Percentiles rank a stretch among this genome's conserved stretches.
Conservation (phyloP, 2,113 vertebrate species). For the human region DNA sequence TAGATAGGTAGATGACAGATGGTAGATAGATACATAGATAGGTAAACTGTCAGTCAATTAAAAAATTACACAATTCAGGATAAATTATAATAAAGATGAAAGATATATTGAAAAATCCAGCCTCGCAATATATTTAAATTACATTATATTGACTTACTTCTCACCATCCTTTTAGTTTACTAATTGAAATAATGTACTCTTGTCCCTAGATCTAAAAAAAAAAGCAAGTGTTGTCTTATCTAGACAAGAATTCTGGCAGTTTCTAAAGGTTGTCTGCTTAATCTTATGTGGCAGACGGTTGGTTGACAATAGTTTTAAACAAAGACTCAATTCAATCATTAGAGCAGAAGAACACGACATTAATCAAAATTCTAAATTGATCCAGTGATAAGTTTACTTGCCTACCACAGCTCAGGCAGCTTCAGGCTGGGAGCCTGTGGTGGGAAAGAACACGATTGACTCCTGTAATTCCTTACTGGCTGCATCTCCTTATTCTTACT, state of each 20-base stretch:
- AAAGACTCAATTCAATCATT: not conserved
- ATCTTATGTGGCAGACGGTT: not conserved
- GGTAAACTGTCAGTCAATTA: not conserved
- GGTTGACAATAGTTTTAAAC: not conserved
- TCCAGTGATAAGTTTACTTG: not conserved
- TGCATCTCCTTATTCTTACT: not conserved
- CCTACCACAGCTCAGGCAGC: not conserved
- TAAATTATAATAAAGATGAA: not conserved
- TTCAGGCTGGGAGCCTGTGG: not conserved
- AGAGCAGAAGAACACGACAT: not conserved
- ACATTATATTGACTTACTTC: not conserved
- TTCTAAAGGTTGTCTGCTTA: not conserved
- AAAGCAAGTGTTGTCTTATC: not conserved
- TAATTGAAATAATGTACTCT: not conserved
- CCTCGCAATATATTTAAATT: not conserved
- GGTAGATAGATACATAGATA: not conserved
- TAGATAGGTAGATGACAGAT: not conserved
- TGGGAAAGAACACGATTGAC: not conserved
- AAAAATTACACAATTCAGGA: not conserved
- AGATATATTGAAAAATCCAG: not conserved
- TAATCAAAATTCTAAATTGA: conserved; percentile 1
- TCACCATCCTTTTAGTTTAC: not conserved
- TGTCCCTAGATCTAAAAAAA: not conserved
- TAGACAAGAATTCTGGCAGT: not conserved
- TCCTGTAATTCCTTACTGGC: not conserved